A percentile compares a stretch with the other conserved stretches of the same genome.
These are phyloP conservation scores for Galaxea fascicularis DNA, from an alignment of 92 coral and sea anemone genomes.

Conservation along the genomic window DNA sequence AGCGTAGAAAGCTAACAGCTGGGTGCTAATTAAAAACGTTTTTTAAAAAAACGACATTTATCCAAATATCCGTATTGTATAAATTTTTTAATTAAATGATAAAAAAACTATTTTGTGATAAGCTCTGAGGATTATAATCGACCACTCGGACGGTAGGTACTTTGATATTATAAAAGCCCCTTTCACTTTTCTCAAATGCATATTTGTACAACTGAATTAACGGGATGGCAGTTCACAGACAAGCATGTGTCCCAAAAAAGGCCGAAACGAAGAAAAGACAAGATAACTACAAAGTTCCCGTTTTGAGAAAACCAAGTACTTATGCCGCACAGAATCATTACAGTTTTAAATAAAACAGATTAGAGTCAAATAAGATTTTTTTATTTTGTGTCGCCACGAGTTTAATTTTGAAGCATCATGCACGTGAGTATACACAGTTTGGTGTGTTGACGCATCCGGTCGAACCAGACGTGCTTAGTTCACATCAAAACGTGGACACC, in stretches of 20 bases:
- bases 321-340: background rate
- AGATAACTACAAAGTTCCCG: background rate
- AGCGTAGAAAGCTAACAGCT: background rate
- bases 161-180: conserved; percentile 15
- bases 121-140: background rate
- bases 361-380: background rate
- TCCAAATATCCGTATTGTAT: background rate
- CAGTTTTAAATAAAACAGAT: background rate
- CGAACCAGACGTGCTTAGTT: conserved; percentile 3
- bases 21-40: conserved; percentile 16
- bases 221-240: background rate
- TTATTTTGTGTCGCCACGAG: background rate
- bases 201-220: conserved; percentile 11
- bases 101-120: conserved; percentile 3
- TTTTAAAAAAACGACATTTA: conserved; percentile 16
- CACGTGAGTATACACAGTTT: background rate
- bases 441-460: background rate
- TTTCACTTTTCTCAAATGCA: conserved; percentile 6
- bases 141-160: background rate
- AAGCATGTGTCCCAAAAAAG: conserved; percentile 4
- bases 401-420: background rate
- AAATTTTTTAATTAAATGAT: conserved; percentile 24
- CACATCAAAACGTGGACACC: background rate
- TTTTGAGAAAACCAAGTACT: background rate
- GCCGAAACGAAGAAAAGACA: background rate